These are phyloP conservation scores for Conomelus anceps DNA, from an alignment of 2,888 invertebrate species.

Conservation along the genomic window DNA sequence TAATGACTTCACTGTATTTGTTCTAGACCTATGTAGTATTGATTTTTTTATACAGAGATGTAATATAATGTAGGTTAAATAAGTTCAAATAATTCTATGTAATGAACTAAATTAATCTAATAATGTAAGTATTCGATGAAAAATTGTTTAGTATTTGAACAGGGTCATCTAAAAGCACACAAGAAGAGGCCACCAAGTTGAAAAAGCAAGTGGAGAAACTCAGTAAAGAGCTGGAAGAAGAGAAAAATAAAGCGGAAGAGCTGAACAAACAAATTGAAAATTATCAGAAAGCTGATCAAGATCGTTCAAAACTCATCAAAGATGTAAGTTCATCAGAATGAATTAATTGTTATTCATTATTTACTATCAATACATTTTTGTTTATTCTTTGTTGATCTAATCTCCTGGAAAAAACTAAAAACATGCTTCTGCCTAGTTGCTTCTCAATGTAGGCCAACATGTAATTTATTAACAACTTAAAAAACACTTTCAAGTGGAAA, in stretches of 20 bases:
- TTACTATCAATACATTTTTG: too few relatives aligned
- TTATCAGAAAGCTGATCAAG: slow-evolving; percentile 47
- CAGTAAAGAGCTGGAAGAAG: slow-evolving; percentile 56
- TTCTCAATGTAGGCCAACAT: too few relatives aligned
- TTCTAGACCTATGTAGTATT: too few relatives aligned
- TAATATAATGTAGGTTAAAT: neutral
- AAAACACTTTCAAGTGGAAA: too few relatives aligned
- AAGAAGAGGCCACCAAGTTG: slow-evolving; percentile 49
- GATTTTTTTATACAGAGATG: too few relatives aligned
- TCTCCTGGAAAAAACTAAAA: too few relatives aligned
- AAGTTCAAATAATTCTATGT: neutral
- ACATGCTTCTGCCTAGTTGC: too few relatives aligned
- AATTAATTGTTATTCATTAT: too few relatives aligned
- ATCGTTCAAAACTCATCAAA: slow-evolving; percentile 52
- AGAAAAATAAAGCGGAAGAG: slow-evolving; percentile 56
- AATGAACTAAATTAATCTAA: neutral
- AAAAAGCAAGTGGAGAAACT: slow-evolving; percentile 58
- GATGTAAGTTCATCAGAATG: slow-evolving; percentile 44
- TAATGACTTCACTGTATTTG: too few relatives aligned
- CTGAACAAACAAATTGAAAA: slow-evolving; percentile 53
- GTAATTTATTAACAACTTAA: too few relatives aligned
- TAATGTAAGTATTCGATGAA: slow-evolving; percentile 15
- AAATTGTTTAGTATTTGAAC: slow-evolving; percentile 29
- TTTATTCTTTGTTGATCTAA: neutral
- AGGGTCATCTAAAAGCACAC: slow-evolving; percentile 49